Evolutionary conservation across 2,797 vertebrate species (phyloP).

Genomic region (Catharus ustulatus): DNA sequence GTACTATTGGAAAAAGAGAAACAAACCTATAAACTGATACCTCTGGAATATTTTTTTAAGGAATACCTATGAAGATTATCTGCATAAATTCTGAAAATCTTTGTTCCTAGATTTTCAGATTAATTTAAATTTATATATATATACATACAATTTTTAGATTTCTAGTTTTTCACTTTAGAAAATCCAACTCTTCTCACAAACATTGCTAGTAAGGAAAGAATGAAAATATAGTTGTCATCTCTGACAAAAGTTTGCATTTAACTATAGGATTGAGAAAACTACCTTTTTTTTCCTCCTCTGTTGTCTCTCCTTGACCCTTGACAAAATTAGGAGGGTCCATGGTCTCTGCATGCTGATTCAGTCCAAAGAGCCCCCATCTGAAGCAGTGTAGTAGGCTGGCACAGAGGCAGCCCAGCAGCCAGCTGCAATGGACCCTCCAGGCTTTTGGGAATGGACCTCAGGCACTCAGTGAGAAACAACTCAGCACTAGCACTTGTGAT

Average conservation of each 20-base stretch:
- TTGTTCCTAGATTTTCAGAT: neutral
- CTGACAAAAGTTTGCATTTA: neutral
- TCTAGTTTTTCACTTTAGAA: neutral
- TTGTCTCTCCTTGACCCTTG: neutral
- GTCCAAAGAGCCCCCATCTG: neutral
- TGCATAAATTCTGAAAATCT: neutral
- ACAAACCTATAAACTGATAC: neutral
- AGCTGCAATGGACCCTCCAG: neutral
- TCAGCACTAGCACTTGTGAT: neutral
- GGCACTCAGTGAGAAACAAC: neutral
- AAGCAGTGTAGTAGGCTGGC: neutral
- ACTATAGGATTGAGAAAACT: neutral
- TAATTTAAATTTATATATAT: neutral
- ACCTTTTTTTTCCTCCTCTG: accelerated
- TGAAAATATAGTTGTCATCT: neutral
- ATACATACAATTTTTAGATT: neutral
- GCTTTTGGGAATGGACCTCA: neutral
- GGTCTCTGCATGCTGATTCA: neutral
- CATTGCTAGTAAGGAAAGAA: neutral
- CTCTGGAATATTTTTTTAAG: neutral
- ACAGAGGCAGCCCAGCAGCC: neutral
- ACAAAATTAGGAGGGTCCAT: neutral
- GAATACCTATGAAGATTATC: neutral
- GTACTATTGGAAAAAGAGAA: neutral
- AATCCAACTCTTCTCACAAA: neutral